Percentiles rank a stretch among this genome's conserved stretches.
Conservation (phyloP, 1,140 invertebrate genomes). For the Solenopsis fugax region DNA sequence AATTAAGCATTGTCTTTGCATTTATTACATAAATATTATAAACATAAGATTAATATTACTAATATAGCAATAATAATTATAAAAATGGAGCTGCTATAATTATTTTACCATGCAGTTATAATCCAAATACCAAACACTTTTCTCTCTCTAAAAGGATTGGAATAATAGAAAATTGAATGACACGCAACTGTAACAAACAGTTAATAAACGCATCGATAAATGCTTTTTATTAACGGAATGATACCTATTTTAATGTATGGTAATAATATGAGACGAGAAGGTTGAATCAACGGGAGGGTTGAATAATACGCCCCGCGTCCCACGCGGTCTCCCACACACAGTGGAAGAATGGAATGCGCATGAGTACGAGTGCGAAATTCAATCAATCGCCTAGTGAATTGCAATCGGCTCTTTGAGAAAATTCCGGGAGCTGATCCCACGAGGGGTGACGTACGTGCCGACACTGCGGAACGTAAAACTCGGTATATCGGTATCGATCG, state of each 20-base stretch:
- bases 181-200: background rate
- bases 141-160: background rate
- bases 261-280: background rate
- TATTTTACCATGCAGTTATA: too few relatives aligned
- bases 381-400: constrained; percentile 54
- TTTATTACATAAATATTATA: too few relatives aligned
- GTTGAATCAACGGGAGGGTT: background rate
- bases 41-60: too few relatives aligned
- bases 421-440: constrained; percentile 32
- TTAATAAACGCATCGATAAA: background rate
- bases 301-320: background rate
- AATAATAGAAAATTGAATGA: background rate
- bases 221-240: background rate
- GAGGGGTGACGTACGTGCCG: constrained; percentile 30
- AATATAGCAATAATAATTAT: too few relatives aligned
- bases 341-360: constrained; percentile 17
- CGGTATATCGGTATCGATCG: constrained; percentile 36
- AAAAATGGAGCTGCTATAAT: too few relatives aligned
- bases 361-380: constrained; percentile 40
- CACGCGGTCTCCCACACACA: background rate
- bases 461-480: constrained; percentile 26
- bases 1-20: too few relatives aligned
- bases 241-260: background rate
- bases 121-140: too few relatives aligned
- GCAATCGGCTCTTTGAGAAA: constrained; percentile 52